These are phyloP conservation scores for Serripes groenlandicus DNA, from an alignment of 2,888 invertebrate species.

Conservation along the genomic window DNA sequence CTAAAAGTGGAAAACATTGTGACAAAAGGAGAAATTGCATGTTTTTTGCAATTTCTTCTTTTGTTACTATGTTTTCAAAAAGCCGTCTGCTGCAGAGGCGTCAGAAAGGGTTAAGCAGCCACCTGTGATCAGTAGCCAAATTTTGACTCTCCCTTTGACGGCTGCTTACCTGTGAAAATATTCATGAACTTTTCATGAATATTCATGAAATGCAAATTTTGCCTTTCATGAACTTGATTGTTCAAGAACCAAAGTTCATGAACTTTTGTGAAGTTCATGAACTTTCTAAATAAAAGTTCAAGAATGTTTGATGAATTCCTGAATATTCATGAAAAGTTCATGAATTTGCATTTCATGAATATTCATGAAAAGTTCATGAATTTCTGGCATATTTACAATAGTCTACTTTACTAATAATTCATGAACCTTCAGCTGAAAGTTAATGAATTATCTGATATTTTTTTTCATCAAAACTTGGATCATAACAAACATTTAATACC, in stretches of 20 bases:
- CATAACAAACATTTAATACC: neutral
- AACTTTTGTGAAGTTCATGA: constrained; percentile 11
- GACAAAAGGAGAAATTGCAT: too few species aligned
- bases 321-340: constrained; percentile 9
- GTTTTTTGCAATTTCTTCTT: too few species aligned
- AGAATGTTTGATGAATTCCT: constrained; percentile 2
- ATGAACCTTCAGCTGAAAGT: neutral
- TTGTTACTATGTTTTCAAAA: too few species aligned
- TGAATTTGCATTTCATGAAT: neutral
- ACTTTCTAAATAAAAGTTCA: neutral
- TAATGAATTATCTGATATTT: constrained; percentile 5
- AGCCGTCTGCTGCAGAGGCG: too few species aligned
- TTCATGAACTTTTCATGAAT: constrained; percentile 1
- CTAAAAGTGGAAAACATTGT: too few species aligned
- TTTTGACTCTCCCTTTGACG: too few species aligned
- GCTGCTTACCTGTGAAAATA: neutral
- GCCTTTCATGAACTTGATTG: constrained; percentile 19
- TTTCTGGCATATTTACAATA: neutral
- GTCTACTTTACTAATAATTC: neutral
- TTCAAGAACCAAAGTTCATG: constrained; percentile 26
- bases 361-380: constrained; percentile 27
- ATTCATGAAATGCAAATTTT: constrained; percentile 21
- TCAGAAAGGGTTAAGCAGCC: too few species aligned
- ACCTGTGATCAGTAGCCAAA: too few species aligned
- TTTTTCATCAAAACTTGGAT: neutral